A percentile compares a stretch with the other conserved stretches of the same genome.
Evolutionary conservation across 2,113 vertebrate genomes (phyloP).

Genomic region (Cairina moschata): DNA sequence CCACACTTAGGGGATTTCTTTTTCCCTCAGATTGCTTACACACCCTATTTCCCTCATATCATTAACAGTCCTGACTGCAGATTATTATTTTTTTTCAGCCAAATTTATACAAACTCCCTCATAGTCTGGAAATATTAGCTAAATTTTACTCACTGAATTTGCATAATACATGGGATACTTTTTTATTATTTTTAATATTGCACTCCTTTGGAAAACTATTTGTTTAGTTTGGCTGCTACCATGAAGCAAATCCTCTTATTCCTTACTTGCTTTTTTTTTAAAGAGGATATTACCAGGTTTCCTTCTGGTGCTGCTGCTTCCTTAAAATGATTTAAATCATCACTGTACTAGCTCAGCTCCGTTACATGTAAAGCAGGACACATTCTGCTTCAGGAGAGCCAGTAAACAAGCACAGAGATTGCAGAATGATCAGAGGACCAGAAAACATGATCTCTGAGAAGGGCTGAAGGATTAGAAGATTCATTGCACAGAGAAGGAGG

Average conservation of each 20-base stretch:
- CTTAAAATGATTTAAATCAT: neutral
- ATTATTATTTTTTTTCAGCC: neutral
- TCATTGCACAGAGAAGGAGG: neutral
- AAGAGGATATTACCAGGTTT: neutral
- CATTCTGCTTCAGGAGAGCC: neutral
- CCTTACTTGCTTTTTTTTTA: neutral
- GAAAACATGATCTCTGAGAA: neutral
- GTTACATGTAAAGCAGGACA: neutral
- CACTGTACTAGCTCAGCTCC: neutral
- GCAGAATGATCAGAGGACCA: neutral
- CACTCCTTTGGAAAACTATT: neutral
- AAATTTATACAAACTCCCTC: neutral
- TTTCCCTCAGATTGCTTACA: neutral
- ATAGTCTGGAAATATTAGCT: neutral
- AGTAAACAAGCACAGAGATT: neutral
- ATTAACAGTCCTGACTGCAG: neutral
- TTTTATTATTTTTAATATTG: neutral
- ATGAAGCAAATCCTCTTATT: neutral
- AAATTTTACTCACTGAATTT: neutral
- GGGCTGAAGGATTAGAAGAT: neutral
- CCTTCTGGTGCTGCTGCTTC: neutral
- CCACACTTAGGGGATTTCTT: neutral
- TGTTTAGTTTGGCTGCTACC: neutral
- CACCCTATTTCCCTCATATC: neutral
- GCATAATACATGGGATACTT: neutral